A percentile compares a stretch with the other conserved stretches of the same genome.
These are phyloP conservation scores for Brachionus sp. DNA, from an alignment of 1,140 invertebrate species.

Conservation along the genomic window DNA sequence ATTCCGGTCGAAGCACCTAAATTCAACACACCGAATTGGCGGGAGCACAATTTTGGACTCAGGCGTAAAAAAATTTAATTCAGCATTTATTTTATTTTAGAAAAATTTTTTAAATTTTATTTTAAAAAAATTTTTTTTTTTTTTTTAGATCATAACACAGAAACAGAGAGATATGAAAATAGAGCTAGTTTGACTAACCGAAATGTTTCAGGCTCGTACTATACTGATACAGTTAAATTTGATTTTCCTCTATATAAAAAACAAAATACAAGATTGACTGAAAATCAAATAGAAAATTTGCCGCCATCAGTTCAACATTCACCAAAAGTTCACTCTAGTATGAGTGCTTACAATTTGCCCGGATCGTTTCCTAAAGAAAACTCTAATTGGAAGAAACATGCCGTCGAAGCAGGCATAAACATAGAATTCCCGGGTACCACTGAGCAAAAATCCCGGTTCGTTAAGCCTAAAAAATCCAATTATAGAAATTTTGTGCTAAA, in stretches of 20 bases:
- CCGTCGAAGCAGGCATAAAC: background rate
- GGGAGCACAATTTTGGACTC: constrained; percentile 21
- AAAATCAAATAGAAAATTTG: constrained; percentile 9
- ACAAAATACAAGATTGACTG: background rate
- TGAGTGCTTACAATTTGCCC: background rate
- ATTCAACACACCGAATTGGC: constrained; percentile 31
- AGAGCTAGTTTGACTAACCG: constrained; percentile 7
- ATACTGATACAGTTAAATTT: constrained; percentile 29
- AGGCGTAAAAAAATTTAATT: constrained; percentile 14
- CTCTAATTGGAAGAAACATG: constrained; percentile 1
- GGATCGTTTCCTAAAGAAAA: background rate
- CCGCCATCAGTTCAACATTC: background rate
- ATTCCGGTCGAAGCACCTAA: background rate
- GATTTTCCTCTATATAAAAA: constrained; percentile 21
- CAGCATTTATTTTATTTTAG: background rate
- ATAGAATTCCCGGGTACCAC: background rate
- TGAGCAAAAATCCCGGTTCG: constrained; percentile 4
- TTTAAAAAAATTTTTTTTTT: no score
- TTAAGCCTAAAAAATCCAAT: background rate
- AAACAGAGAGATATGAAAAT: constrained; percentile 8
- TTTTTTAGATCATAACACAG: constrained; percentile 12
- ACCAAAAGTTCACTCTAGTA: background rate
- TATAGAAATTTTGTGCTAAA: constrained; percentile 29
- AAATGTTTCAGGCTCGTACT: background rate
- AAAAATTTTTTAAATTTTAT: background rate